These are phyloP conservation scores for Epizoanthus illoricatus DNA, from an alignment of 92 coral and sea anemone genomes.

Conservation along the genomic window DNA sequence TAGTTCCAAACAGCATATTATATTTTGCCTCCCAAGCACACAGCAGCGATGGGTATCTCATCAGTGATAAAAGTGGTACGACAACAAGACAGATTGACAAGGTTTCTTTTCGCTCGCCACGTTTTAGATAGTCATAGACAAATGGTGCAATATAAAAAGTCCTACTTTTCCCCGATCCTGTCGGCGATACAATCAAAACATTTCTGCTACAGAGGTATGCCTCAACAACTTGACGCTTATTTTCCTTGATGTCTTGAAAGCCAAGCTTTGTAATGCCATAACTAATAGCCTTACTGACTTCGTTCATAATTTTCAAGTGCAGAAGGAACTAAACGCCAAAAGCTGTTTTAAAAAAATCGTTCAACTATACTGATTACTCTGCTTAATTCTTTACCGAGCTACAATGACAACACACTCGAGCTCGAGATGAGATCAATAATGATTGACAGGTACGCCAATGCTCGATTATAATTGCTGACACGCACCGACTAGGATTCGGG, in stretches of 20 bases:
- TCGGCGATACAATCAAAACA: constrained; percentile 48
- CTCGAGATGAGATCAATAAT: no score
- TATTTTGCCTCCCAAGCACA: constrained; percentile 42
- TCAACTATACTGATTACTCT: no score
- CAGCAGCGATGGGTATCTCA: constrained; percentile 50
- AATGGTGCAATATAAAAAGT: constrained; percentile 50
- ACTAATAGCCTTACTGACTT: constrained; percentile 1
- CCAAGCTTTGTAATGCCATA: constrained; percentile 45
- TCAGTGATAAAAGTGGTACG: constrained; percentile 44
- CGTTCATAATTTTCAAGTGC: not conserved
- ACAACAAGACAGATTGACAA: constrained; percentile 45
- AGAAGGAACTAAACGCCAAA: no score
- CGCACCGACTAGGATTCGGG: no score
- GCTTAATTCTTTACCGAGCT: no score
- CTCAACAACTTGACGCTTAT: constrained; percentile 47
- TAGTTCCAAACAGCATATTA: constrained; percentile 43
- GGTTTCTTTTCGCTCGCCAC: constrained; percentile 29
- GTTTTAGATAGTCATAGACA: constrained; percentile 1
- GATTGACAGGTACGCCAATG: no score
- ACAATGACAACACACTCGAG: no score
- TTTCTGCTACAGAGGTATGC: constrained; percentile 37
- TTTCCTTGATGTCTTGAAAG: constrained; percentile 27
- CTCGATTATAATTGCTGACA: no score
- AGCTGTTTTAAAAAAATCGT: no score
- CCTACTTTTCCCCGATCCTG: constrained; percentile 53